Evolutionary conservation across 2,888 invertebrate genomes (phyloP).

Genomic region (Scelioninae gen. 1): DNA sequence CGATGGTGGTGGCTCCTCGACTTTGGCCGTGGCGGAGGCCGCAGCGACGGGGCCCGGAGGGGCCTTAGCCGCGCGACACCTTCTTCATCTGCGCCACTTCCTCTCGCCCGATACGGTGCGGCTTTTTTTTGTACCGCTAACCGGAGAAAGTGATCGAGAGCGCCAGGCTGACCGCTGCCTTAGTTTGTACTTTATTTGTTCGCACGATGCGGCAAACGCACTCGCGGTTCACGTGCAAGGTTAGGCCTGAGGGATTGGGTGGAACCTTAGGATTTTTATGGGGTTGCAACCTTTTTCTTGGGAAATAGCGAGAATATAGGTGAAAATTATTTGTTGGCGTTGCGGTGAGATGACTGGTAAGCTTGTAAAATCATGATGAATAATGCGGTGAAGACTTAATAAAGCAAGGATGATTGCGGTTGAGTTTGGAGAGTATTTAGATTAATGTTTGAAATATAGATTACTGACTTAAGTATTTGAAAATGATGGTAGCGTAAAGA

Average conservation of each 20-base stretch:
- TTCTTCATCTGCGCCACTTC: constrained; percentile 64
- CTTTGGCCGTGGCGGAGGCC: constrained; percentile 68
- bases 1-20: constrained; percentile 64
- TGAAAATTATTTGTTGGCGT: not conserved
- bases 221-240: constrained; percentile 80
- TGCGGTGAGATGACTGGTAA: not conserved
- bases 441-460: too few relatives aligned
- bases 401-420: too few relatives aligned
- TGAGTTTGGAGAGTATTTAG: too few relatives aligned
- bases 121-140: constrained; percentile 40
- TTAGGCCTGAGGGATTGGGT: constrained; percentile 78
- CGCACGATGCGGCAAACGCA: constrained; percentile 27
- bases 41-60: too few relatives aligned
- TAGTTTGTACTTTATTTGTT: constrained; percentile 50
- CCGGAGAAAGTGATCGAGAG: constrained; percentile 83
- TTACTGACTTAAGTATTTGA: too few relatives aligned
- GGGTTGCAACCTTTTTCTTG: not conserved
- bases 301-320: too few relatives aligned
- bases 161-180: constrained; percentile 27
- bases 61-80: constrained; percentile 60
- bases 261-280: not conserved
- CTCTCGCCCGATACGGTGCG: constrained; percentile 49
- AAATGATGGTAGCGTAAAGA: too few relatives aligned
- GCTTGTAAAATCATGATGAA: too few relatives aligned
- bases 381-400: too few relatives aligned